These are phyloP conservation scores for Anguilla pacifica DNA, from an alignment of 2,797 vertebrate genomes.

Conservation along the genomic window DNA sequence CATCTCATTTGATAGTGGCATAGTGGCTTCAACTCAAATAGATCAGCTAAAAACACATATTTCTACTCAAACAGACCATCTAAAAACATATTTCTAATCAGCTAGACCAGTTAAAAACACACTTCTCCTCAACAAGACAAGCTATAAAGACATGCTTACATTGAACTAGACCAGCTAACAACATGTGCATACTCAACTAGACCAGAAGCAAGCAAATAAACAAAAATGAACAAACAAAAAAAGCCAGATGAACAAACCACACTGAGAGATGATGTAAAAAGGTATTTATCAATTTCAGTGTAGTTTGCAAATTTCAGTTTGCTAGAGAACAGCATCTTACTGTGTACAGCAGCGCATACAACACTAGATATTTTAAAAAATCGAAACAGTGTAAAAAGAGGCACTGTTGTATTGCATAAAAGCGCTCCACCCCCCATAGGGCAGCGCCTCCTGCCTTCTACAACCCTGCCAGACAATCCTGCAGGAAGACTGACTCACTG, in stretches of 20 bases:
- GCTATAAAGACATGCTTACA: no score
- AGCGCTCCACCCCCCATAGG: not conserved
- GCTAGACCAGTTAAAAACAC: not conserved
- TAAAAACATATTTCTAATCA: not conserved
- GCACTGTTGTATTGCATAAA: not conserved
- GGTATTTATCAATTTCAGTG: not conserved
- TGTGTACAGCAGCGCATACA: not conserved
- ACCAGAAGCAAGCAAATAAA: not conserved
- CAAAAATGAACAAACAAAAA: not conserved
- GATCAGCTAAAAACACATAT: not conserved
- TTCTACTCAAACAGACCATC: not conserved
- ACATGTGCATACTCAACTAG: not conserved
- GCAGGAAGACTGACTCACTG: not conserved
- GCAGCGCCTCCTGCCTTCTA: not conserved
- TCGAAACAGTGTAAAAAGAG: not conserved
- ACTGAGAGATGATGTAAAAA: not conserved
- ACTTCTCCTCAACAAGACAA: no score
- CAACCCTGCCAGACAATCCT: not conserved
- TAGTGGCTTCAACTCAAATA: no score
- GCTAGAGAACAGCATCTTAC: not conserved
- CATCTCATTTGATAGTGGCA: no score
- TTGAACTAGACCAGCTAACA: no score
- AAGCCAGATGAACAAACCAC: not conserved
- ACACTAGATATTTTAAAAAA: not conserved
- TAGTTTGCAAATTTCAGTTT: not conserved